These are phyloP conservation scores for Eupithecia insigniata DNA, from an alignment of 2,888 invertebrate species.

Conservation along the genomic window DNA sequence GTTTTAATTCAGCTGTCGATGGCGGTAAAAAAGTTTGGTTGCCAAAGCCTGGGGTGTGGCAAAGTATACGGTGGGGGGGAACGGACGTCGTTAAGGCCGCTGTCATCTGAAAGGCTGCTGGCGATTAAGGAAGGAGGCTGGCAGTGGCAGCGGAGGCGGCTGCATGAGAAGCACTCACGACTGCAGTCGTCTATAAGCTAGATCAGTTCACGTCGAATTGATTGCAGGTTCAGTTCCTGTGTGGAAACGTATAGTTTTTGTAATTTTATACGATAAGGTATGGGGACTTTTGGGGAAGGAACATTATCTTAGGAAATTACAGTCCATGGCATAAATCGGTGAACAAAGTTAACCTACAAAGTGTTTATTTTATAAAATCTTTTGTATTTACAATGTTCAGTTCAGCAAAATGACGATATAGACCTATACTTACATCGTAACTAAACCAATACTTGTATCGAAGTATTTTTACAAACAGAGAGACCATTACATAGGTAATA, in stretches of 20 bases:
- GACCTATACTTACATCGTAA: too few species aligned
- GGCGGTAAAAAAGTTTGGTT: slow-evolving; percentile 13
- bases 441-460: too few species aligned
- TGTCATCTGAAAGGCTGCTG: slow-evolving; percentile 32
- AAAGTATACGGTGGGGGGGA: slow-evolving; percentile 45
- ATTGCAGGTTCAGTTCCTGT: slow-evolving; percentile 58
- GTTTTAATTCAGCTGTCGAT: slow-evolving; percentile 45
- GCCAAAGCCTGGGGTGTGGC: slow-evolving; percentile 44
- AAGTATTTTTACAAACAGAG: too few species aligned
- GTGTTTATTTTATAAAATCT: too few species aligned
- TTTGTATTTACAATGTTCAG: too few species aligned
- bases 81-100: slow-evolving; percentile 23
- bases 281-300: background rate
- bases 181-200: slow-evolving; percentile 50
- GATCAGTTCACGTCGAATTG: slow-evolving; percentile 50
- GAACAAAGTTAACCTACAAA: background rate
- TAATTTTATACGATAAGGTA: background rate
- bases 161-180: slow-evolving; percentile 50
- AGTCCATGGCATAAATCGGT: background rate
- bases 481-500: too few species aligned
- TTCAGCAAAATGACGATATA: too few species aligned
- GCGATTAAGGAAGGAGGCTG: slow-evolving; percentile 30
- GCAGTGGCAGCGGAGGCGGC: slow-evolving; percentile 51
- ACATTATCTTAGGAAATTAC: background rate
- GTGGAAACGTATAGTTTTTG: slow-evolving; percentile 18